Percentiles rank a stretch among this genome's conserved stretches.
phyloP scores from a whole-genome alignment of 2,113 vertebrate genomes.

The Todiramphus chloris region DNA sequence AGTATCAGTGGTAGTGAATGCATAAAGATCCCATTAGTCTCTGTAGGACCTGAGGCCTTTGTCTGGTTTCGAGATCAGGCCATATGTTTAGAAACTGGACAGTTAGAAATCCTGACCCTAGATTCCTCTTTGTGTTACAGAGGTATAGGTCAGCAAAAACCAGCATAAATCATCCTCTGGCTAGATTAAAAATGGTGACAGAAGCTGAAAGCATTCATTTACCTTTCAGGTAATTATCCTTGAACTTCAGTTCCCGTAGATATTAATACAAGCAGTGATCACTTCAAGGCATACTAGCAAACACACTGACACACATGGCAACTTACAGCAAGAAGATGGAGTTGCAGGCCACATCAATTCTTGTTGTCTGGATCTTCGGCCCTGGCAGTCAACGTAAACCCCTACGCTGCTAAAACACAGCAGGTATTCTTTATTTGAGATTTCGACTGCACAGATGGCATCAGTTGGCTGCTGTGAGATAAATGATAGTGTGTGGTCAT shows the following conservation, averaged over 20 bases:
- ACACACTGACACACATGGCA: neutral
- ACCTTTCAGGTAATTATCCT: neutral
- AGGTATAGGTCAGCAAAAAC: neutral
- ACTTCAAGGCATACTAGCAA: neutral
- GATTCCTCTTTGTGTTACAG: neutral
- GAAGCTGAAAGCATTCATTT: neutral
- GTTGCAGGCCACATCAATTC: constrained; percentile 96
- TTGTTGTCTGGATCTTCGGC: constrained; percentile 93
- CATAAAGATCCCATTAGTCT: neutral
- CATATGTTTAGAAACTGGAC: neutral
- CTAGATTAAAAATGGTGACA: neutral
- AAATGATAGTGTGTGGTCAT: constrained; percentile 95
- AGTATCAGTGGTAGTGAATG: rapidly evolving
- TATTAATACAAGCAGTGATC: neutral
- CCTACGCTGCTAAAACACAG: constrained; percentile 97
- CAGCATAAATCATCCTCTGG: neutral
- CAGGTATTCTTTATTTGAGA: constrained; percentile 95
- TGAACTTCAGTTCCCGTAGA: neutral
- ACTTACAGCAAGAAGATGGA: constrained; percentile 93
- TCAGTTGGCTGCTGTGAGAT: constrained; percentile 89
- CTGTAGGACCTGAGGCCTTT: neutral
- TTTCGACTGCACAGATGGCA: constrained; percentile 95
- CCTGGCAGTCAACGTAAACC: constrained; percentile 95
- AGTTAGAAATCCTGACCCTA: neutral
- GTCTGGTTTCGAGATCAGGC: neutral